phyloP scores from a whole-genome alignment of 2,113 vertebrate genomes.

The Centrocercus urophasianus region DNA sequence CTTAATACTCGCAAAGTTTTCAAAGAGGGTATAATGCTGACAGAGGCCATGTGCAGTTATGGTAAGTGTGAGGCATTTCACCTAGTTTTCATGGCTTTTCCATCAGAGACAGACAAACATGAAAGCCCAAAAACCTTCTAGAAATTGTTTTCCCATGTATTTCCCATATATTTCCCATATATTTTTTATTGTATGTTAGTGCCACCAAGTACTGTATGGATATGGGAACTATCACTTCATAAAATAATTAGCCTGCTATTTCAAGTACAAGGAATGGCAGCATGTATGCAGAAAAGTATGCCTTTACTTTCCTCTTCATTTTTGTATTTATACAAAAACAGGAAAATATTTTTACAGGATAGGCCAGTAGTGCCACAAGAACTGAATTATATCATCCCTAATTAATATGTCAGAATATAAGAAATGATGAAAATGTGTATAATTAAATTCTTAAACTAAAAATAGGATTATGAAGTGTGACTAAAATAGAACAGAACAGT shows the following conservation, averaged over 20 bases:
- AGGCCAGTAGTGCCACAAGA: conserved; percentile 66
- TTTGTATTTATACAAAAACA: conserved; percentile 76
- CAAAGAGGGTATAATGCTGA: background rate
- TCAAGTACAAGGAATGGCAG: background rate
- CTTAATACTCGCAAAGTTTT: background rate
- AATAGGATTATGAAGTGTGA: conserved; percentile 66
- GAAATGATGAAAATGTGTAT: conserved; percentile 81
- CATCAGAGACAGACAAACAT: background rate
- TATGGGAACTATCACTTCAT: background rate
- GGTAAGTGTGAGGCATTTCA: background rate
- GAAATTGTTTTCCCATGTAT: conserved; percentile 31
- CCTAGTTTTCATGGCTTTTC: background rate
- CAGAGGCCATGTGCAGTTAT: background rate
- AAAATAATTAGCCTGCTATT: conserved; percentile 45
- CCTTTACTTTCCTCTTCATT: conserved; percentile 72
- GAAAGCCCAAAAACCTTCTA: background rate
- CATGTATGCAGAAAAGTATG: conserved; percentile 12
- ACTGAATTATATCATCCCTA: conserved; percentile 77
- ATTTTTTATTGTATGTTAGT: conserved; percentile 51
- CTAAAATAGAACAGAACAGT: conserved; percentile 69
- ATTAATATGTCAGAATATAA: conserved; percentile 82
- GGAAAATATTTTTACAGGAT: conserved; percentile 80
- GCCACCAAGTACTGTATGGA: conserved; percentile 23
- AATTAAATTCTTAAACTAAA: conserved; percentile 80
- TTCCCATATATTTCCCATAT: background rate